Base-by-base conservation (phyloP, 2,888 invertebrate species). In the Tethea ocularis region DNA sequence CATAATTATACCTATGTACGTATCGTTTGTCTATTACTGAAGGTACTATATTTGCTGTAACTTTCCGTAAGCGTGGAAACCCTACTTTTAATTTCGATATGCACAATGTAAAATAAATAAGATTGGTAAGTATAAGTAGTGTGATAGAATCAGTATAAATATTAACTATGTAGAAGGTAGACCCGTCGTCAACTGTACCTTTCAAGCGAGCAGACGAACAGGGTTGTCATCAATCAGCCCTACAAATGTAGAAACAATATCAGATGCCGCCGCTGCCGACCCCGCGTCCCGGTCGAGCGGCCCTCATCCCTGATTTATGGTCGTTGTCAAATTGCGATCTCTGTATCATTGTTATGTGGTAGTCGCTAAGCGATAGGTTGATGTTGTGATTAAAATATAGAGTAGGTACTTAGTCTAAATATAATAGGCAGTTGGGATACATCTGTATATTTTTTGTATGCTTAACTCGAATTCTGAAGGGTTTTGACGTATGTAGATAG, bases 201-300 rank as follows among this genome's bases (percentile, higher is more conserved):
- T 46, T 20, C 20, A 15, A 46, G 46, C 20, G 64, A 53, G 61
- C 61, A 67, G 56, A 58, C 59, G 59, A 57, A 63, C 58, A 61
- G 71, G 66, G 67, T 60, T 77, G 76, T 79, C 82, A 88, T 89
- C 86, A 84, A 89, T 88, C 89, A 88, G 72, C 33, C 58, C 71
- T 67, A 72, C 83, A 88, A 88, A 89, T 80, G 81, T 77, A 84
- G 78, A 85, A 88, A 88, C 86, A 88, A 89, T 88, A 78, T 71
- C 78, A 68, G 66, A 66, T 59, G 63, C 64, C 63, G 68, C 62
- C 68, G 63, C 65, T 66, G 72, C 66, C 66, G 60, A 56, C 58
- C 68, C 63, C 70, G 61, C 68, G 23, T n/a, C 52, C 52, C 52
- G 7, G 11, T n/a, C 52, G 24, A 17, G 29, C 26, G 26, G 17